Evolutionary conservation across 2,888 invertebrate species (phyloP), one percentile per base, ranked within the genome.

Genomic region (Lepetodrilus schrolli): DNA sequence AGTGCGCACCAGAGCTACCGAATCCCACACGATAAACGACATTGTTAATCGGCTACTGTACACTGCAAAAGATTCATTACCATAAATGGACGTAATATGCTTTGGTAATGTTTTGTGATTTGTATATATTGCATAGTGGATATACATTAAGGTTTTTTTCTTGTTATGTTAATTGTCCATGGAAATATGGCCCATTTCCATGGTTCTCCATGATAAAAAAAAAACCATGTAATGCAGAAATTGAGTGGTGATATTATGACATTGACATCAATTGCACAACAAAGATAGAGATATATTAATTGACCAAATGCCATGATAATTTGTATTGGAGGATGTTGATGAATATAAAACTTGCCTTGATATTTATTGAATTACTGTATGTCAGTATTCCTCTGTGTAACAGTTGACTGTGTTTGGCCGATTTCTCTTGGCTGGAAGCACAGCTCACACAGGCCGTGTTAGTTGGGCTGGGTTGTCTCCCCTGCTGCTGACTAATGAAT

Each of bases 181-280:
- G 58, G 58, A 58, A 21, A 58, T 58, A 58, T 58, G 58, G 58
- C 58, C 58, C 58, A 58, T 58, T 58, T 58, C 58, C 58, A 58
- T 30, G 17, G 58, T 30, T 30, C 26, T 17, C 2, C n/a, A 10
- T 17, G 17, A 8, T 10, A 13, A 43, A 17, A 43, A 43, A 37
- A 43, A 43, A 17, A 17, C 17, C 43, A 43, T 43, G n/a, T 5
- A 10, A 43, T 43, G 43, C 17, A 17, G 43, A 43, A 43, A 37
- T 10, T 37, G 38, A 10, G n/a, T n/a, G n/a, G n/a, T n/a, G n/a
- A n/a, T n/a, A n/a, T n/a, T n/a, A n/a, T n/a, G n/a, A n/a, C n/a
- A n/a, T n/a, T n/a, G n/a, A n/a, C n/a, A n/a, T n/a, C n/a, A n/a
- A n/a, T n/a, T n/a, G n/a, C n/a, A n/a, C n/a, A n/a, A n/a, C n/a